Percentiles rank a stretch among this genome's conserved stretches.
phyloP scores from a whole-genome alignment of 2,797 vertebrate genomes.

The Hephaestus fuliginosus region DNA sequence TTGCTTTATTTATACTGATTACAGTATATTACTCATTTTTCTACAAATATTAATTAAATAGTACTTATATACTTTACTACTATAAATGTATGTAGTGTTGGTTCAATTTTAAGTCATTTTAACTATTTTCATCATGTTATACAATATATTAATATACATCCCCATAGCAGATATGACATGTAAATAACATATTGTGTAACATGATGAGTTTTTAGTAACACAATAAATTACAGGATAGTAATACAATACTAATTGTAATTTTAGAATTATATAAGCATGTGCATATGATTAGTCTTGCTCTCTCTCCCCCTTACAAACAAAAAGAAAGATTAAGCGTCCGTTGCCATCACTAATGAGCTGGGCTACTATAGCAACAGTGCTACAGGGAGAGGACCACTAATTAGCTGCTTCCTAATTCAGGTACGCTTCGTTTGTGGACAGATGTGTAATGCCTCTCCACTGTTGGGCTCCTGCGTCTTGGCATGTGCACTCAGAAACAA shows the following conservation, averaged over 20 bases:
- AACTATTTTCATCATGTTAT: background rate
- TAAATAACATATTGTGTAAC: background rate
- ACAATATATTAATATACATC: no score
- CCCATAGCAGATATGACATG: no score
- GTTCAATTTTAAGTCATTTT: background rate
- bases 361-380: constrained; percentile 75
- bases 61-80: background rate
- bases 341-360: constrained; percentile 54
- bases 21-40: background rate
- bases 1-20: background rate
- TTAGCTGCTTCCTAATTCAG: constrained; percentile 62
- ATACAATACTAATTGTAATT: background rate
- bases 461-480: constrained; percentile 2
- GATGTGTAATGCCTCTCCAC: constrained; percentile 40
- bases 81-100: background rate
- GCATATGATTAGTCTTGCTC: background rate
- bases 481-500: constrained; percentile 12
- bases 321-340: constrained; percentile 37
- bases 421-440: constrained; percentile 36
- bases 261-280: background rate
- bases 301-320: constrained; percentile 7
- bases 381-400: constrained; percentile 59
- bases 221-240: background rate
- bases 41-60: background rate
- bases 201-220: background rate